These are phyloP conservation scores for Phrynocephalus guinanensis DNA, from an alignment of 2,797 vertebrate genomes.

Conservation along the genomic window DNA sequence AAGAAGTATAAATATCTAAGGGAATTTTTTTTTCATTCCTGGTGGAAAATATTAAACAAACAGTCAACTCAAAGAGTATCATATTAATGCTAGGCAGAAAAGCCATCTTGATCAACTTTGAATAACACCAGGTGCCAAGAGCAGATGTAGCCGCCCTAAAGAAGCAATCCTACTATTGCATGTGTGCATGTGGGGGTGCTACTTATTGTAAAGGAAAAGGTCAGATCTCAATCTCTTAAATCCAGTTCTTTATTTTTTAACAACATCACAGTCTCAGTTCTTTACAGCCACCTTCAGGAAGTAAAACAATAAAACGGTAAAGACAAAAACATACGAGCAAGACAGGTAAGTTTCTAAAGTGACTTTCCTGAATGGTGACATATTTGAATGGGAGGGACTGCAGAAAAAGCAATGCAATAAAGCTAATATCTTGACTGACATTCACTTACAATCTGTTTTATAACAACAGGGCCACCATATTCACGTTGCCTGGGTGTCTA, in stretches of 20 bases:
- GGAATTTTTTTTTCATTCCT: not conserved
- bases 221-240: not conserved
- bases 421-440: not conserved
- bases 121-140: not conserved
- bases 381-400: not conserved
- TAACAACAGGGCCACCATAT: not conserved
- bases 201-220: not conserved
- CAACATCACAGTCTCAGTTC: not conserved
- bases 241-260: slow-evolving; percentile 4
- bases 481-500: not conserved
- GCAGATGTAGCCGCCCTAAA: not conserved
- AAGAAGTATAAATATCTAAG: not conserved
- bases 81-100: not conserved
- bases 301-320: not conserved
- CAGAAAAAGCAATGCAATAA: slow-evolving; percentile 5
- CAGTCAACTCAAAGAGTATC: not conserved
- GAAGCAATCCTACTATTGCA: not conserved
- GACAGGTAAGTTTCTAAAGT: not conserved
- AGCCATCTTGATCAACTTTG: not conserved
- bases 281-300: not conserved
- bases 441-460: not conserved
- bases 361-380: not conserved
- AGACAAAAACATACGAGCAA: not conserved
- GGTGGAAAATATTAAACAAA: not conserved
- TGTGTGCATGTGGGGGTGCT: not conserved